phyloP scores from a whole-genome alignment of 2,888 invertebrate species.

The Lasioglossum oenotherae region DNA sequence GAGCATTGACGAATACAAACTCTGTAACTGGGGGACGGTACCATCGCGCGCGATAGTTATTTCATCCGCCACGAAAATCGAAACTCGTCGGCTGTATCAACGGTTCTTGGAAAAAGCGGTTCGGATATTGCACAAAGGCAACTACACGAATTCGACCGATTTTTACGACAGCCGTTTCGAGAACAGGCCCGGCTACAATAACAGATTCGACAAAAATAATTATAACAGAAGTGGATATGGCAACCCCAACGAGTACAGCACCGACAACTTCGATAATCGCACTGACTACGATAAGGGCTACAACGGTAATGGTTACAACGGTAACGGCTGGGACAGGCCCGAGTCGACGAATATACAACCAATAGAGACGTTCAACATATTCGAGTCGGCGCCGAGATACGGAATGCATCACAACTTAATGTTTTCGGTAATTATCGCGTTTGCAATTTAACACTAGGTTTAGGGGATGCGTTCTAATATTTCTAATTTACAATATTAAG shows the following conservation, averaged over 20 bases:
- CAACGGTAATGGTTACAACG: constrained; percentile 51
- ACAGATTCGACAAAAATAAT: constrained; percentile 58
- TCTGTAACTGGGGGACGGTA: constrained; percentile 94
- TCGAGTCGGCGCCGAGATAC: constrained; percentile 89
- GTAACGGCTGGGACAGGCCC: constrained; percentile 59
- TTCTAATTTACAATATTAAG: neutral
- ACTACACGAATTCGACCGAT: constrained; percentile 54
- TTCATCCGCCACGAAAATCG: constrained; percentile 90
- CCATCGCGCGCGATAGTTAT: constrained; percentile 94
- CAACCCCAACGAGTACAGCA: constrained; percentile 63
- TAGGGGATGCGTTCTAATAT: neutral
- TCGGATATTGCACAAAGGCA: constrained; percentile 70
- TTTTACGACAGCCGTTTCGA: constrained; percentile 69
- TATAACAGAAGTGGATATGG: constrained; percentile 71
- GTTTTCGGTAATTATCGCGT: constrained; percentile 88
- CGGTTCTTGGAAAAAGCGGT: constrained; percentile 88
- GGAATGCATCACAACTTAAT: constrained; percentile 90
- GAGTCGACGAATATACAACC: constrained; percentile 82
- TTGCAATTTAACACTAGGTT: neutral
- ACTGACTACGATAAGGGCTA: constrained; percentile 65
- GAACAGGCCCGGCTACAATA: constrained; percentile 68
- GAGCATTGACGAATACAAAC: constrained; percentile 88
- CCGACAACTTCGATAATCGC: constrained; percentile 59
- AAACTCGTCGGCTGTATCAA: constrained; percentile 87
- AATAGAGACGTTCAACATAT: constrained; percentile 89